phyloP scores from a whole-genome alignment of 2,888 invertebrate genomes.

The Drosophila mulleri region DNA sequence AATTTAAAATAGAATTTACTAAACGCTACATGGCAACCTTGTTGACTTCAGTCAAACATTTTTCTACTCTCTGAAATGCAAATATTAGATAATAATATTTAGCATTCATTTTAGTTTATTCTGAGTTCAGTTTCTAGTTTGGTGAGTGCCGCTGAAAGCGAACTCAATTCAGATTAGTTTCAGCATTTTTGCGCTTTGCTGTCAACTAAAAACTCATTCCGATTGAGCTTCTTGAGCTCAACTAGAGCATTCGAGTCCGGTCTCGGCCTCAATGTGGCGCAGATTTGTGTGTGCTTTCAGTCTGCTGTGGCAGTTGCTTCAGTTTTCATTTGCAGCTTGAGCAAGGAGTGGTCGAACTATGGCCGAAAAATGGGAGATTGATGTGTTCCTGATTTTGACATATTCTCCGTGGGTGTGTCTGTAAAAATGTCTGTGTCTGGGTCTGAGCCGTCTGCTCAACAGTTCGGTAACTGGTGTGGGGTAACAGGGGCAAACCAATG shows the following conservation, averaged over 20 bases:
- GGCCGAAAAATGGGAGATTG: slow-evolving; percentile 47
- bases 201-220: slow-evolving; percentile 63
- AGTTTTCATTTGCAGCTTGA: slow-evolving; percentile 26
- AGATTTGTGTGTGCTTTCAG: slow-evolving; percentile 3
- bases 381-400: slow-evolving; percentile 45
- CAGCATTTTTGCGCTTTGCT: not conserved
- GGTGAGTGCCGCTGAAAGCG: not conserved
- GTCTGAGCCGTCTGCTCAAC: slow-evolving; percentile 4
- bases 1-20: not conserved
- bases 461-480: slow-evolving; percentile 6
- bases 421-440: not conserved
- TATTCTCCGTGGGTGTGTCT: slow-evolving; percentile 22
- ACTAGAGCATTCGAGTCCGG: not conserved
- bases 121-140: not conserved
- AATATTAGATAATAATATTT: too few relatives aligned
- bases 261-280: slow-evolving; percentile 1
- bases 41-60: not conserved
- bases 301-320: slow-evolving; percentile 19
- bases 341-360: slow-evolving; percentile 18
- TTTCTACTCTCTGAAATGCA: not conserved
- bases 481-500: slow-evolving; percentile 44
- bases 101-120: not conserved
- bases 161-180: slow-evolving; percentile 2
- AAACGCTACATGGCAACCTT: not conserved
- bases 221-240: slow-evolving; percentile 50